A percentile compares a stretch with the other conserved stretches of the same genome.
phyloP scores from a whole-genome alignment of 1,140 invertebrate species.

The Eupeodes corollae region DNA sequence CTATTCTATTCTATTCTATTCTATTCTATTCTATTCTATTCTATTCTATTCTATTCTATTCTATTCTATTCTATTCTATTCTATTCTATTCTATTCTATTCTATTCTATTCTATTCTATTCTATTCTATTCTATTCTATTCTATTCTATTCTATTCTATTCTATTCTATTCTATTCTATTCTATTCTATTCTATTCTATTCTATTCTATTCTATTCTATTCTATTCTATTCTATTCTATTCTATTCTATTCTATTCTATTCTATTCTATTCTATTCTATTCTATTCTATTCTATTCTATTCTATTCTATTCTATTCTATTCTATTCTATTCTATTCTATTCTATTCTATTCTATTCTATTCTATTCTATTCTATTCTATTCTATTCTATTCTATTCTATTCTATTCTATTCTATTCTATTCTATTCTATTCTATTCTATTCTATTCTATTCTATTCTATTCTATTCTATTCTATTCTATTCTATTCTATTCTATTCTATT shows the following conservation, averaged over 20 bases:
- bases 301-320: conserved; percentile 5
- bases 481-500: no score
- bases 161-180: neutral
- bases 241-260: conserved; percentile 1
- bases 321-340: conserved; percentile 2
- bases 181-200: neutral
- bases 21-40: neutral
- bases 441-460: conserved; percentile 4
- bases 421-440: conserved; percentile 1
- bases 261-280: conserved; percentile 3
- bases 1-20: neutral
- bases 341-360: neutral
- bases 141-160: no score
- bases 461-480: no score
- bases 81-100: conserved; percentile 4
- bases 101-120: conserved; percentile 5
- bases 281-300: conserved; percentile 6
- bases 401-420: neutral
- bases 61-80: conserved; percentile 2
- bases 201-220: conserved; percentile 3
- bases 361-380: neutral
- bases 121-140: conserved; percentile 1
- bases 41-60: neutral
- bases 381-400: conserved; percentile 1
- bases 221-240: neutral